Percentiles rank a stretch among this genome's conserved stretches.
Conservation (phyloP, 2,888 invertebrate species). For the Scotopteryx bipunctaria region DNA sequence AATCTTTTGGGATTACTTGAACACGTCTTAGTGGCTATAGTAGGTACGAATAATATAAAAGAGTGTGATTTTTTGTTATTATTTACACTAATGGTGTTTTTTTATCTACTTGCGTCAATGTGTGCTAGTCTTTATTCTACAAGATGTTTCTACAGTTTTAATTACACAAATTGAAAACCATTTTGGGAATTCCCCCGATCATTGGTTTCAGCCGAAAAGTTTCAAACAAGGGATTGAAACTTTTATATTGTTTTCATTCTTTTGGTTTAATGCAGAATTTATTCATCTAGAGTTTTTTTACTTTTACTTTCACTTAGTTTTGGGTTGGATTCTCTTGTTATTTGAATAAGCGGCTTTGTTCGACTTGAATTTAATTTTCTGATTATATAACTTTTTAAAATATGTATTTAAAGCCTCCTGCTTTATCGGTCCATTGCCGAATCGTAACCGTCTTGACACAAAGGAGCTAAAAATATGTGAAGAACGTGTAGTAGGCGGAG, state of each 20-base stretch:
- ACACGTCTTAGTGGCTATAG: too few relatives aligned
- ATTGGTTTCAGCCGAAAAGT: conserved; percentile 32
- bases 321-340: conserved; percentile 11
- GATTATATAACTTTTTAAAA: too few relatives aligned
- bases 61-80: too few relatives aligned
- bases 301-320: conserved; percentile 17
- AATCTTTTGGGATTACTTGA: too few relatives aligned
- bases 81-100: too few relatives aligned
- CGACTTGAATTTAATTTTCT: conserved; percentile 9
- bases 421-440: too few relatives aligned
- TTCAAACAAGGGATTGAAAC: conserved; percentile 20
- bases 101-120: neutral
- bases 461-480: too few relatives aligned
- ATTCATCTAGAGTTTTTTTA: conserved; percentile 14
- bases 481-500: too few relatives aligned
- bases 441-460: too few relatives aligned
- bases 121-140: neutral
- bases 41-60: too few relatives aligned
- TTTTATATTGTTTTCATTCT: conserved; percentile 23
- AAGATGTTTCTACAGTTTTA: conserved; percentile 40
- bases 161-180: conserved; percentile 51
- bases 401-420: too few relatives aligned
- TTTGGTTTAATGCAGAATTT: conserved; percentile 17
- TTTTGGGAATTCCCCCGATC: conserved; percentile 40
- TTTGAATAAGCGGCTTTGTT: conserved; percentile 9